phyloP scores from a whole-genome alignment of 2,797 vertebrate genomes.

The Chaetodon trifasciatus region DNA sequence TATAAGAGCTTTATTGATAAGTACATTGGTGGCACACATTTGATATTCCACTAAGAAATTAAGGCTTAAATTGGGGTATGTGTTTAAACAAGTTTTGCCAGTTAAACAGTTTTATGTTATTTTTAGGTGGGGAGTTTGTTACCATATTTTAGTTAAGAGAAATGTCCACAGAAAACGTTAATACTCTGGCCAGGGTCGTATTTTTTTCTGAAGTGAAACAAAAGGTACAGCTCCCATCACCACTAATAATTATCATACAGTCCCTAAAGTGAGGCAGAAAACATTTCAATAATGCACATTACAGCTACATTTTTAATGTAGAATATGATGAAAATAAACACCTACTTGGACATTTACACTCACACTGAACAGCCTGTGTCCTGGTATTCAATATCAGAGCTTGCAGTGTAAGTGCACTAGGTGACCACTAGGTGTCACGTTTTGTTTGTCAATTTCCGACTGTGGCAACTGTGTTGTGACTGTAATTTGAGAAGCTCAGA shows the following conservation, averaged over 20 bases:
- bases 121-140: neutral
- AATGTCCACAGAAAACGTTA: neutral
- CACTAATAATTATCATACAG: neutral
- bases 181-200: neutral
- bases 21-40: neutral
- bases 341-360: neutral
- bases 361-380: neutral
- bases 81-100: neutral
- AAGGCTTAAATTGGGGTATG: neutral
- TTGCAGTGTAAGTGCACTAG: slow-evolving; percentile 36
- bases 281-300: neutral
- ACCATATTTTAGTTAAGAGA: neutral
- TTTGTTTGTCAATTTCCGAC: slow-evolving; percentile 40
- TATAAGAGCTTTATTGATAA: neutral
- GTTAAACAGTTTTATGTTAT: neutral
- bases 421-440: slow-evolving; percentile 72
- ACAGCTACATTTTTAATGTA: neutral
- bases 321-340: neutral
- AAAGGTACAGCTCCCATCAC: rapidly evolving
- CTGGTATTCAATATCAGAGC: neutral
- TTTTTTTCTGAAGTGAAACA: neutral
- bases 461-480: slow-evolving; percentile 10
- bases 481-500: slow-evolving; percentile 47
- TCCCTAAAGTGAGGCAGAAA: neutral
- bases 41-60: neutral